Conservation (phyloP, 2,113 vertebrate species). For the Mastomys coucha region DNA sequence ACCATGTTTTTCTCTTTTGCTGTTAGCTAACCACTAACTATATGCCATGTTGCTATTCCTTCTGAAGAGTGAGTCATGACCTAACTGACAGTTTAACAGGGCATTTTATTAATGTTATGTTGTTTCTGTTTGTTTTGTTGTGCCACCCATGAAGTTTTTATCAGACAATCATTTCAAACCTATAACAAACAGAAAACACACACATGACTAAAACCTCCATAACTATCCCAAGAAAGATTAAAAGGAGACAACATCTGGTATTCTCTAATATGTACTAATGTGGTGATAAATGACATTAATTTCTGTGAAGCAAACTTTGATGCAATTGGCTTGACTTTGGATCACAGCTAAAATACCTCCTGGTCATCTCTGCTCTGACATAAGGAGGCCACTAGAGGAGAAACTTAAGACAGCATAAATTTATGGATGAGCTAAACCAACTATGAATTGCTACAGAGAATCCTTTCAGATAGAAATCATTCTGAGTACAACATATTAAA, state of each 20-base stretch:
- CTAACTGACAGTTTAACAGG: background rate
- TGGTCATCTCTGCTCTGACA: background rate
- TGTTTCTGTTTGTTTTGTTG: background rate
- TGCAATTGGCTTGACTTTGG: background rate
- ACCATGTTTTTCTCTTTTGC: background rate
- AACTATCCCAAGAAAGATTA: background rate
- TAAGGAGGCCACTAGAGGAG: background rate
- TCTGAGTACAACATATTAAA: background rate
- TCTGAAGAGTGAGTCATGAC: constrained; percentile 20
- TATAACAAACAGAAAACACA: background rate
- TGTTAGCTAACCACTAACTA: background rate
- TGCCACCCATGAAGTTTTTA: background rate
- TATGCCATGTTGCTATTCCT: background rate
- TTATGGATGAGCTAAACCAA: background rate
- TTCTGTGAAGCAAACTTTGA: background rate
- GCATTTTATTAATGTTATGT: background rate
- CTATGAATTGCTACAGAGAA: background rate
- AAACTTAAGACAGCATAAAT: background rate
- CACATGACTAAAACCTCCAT: background rate
- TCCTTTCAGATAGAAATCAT: constrained; percentile 11
- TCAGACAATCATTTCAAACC: background rate
- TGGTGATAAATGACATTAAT: background rate
- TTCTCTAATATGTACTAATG: background rate
- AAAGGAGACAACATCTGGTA: background rate
- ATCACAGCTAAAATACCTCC: background rate